A percentile compares a stretch with the other conserved stretches of the same genome.
Evolutionary conservation across 2,888 invertebrate species (phyloP).

Genomic region (Papilio protenor): DNA sequence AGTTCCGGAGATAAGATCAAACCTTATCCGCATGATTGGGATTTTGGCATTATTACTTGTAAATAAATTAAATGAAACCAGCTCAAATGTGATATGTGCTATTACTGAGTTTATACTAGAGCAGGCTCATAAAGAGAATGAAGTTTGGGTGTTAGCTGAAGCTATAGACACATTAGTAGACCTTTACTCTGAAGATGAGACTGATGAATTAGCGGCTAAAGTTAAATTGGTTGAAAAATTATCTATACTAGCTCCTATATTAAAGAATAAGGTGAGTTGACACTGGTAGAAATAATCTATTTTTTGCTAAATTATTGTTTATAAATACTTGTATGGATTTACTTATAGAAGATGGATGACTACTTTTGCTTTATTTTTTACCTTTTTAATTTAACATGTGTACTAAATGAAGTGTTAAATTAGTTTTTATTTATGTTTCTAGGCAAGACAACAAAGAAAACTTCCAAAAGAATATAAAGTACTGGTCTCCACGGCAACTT

Average conservation of each 20-base stretch:
- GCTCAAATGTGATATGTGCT: slow-evolving; percentile 67
- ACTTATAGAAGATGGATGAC: too few species aligned
- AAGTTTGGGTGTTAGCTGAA: slow-evolving; percentile 90
- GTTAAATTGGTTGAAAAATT: slow-evolving; percentile 87
- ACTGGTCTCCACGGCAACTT: too few species aligned
- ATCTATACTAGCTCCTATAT: slow-evolving; percentile 81
- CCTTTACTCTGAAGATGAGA: slow-evolving; percentile 90
- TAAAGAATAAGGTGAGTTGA: slow-evolving; percentile 86
- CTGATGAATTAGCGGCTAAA: slow-evolving; percentile 86
- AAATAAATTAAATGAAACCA: slow-evolving; percentile 68
- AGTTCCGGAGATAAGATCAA: slow-evolving; percentile 83
- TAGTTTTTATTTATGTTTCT: too few species aligned
- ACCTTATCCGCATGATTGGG: slow-evolving; percentile 85
- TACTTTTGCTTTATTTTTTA: too few species aligned
- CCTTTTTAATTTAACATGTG: too few species aligned
- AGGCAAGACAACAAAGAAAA: too few species aligned
- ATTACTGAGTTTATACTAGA: slow-evolving; percentile 86
- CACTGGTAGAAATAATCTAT: neutral
- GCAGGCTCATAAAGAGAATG: slow-evolving; percentile 84
- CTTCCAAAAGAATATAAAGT: too few species aligned
- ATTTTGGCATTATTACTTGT: slow-evolving; percentile 80
- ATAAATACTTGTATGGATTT: neutral
- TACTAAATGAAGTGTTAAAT: neutral
- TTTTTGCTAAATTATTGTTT: neutral
- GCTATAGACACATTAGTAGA: slow-evolving; percentile 90